Evolutionary conservation across 2,888 invertebrate species (phyloP), one percentile per base, ranked within the genome.

Genomic region (Yponomeuta sedellus): DNA sequence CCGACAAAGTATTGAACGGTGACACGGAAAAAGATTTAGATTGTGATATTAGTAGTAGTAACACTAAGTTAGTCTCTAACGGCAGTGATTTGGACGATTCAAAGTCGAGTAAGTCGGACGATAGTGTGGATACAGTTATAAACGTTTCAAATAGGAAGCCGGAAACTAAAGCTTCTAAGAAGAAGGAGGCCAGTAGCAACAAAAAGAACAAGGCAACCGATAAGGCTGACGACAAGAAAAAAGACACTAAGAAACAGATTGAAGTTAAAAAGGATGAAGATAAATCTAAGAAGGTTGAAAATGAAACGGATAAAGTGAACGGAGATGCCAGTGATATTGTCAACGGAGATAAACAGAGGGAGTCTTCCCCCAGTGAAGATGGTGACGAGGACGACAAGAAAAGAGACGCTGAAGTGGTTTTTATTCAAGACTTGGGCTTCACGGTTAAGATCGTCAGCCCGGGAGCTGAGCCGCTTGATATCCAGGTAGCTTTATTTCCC

Each of bases 381-480:
- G 89, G 82, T 5, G 44, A 44, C 10, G 93, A 93, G 6, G 93
- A 93, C 69, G 93, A 93, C 56, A 91, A 92, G 71, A 94, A 93
- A 73, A 92, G 92, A 69, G 95, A 95, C 72, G 94, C 95, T 68
- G 96, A 96, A 86, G 95, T 97, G 66, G 96, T 97, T 69, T 96
- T 96, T 74, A 95, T 97, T 75, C 97, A 97, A 81, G 98, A 98
- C 78, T 92, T 96, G 91, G 97, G 97, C 64, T 97, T 98, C 80
- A 97, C 96, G 66, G 96, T 99, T n/a, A 97, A 97, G 88, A 97
- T 99, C 75, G 94, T 96, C 67, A 96, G 97, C 75, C 98, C 98
- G 11, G 97, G 97, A 1, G 93, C 96, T 11, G 98, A 98, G 75
- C 93, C 97, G 0, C 95, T 99, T 79, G 98, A 98, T 76, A 96